Percentiles rank a stretch among this genome's conserved stretches.
These are phyloP conservation scores for Cynaeus angustus DNA, from an alignment of 2,888 invertebrate species.

Conservation along the genomic window DNA sequence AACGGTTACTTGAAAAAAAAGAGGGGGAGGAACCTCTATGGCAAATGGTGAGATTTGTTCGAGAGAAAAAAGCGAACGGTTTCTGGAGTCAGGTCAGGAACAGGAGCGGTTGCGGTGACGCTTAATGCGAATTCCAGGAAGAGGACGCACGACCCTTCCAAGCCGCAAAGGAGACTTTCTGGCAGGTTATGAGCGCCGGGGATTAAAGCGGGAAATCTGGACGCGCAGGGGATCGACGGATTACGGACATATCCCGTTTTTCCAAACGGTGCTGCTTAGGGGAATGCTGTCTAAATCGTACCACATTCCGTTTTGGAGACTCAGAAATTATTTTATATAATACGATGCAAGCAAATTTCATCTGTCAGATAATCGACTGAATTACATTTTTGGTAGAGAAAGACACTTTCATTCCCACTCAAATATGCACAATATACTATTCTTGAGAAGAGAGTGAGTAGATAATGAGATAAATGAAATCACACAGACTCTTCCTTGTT, in stretches of 20 bases:
- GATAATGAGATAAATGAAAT: neutral
- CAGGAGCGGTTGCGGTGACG: slow-evolving; percentile 26
- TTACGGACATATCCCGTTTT: slow-evolving; percentile 23
- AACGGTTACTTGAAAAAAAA: too few relatives aligned
- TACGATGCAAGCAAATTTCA: too few relatives aligned
- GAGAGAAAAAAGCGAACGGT: slow-evolving; percentile 8
- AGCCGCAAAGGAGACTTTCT: slow-evolving; percentile 39
- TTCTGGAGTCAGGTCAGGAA: slow-evolving; percentile 38
- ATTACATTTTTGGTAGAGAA: neutral
- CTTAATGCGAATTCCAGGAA: slow-evolving; percentile 32
- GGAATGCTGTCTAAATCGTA: too few relatives aligned
- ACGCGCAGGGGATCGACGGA: slow-evolving; percentile 30
- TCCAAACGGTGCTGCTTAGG: neutral
- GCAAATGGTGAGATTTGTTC: neutral
- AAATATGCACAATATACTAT: neutral
- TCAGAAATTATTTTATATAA: too few relatives aligned
- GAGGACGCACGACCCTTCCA: slow-evolving; percentile 29
- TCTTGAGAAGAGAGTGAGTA: neutral
- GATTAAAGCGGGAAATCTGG: slow-evolving; percentile 38
- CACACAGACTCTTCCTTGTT: neutral
- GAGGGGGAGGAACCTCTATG: too few relatives aligned
- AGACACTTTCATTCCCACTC: neutral
- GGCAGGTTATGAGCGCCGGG: slow-evolving; percentile 44
- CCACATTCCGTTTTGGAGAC: too few relatives aligned
- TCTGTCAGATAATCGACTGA: neutral